phyloP scores from a whole-genome alignment of 2,888 invertebrate genomes.

The Parasteatoda lunata region DNA sequence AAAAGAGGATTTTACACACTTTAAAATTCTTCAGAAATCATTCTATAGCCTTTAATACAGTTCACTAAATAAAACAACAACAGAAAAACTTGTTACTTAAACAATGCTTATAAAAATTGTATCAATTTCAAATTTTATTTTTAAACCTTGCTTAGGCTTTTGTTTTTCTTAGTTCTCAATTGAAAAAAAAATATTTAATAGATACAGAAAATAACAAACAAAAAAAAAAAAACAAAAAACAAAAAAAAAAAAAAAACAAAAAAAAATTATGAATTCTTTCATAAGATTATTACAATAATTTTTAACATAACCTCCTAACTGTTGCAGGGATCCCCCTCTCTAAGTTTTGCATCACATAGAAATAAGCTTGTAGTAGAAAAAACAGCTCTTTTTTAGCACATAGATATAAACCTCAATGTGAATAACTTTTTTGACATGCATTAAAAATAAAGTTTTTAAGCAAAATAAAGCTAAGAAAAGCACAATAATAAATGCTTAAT shows the following conservation, averaged over 20 bases:
- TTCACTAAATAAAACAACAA: not conserved
- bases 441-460: no score
- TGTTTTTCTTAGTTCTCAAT: not conserved
- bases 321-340: no score
- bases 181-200: not conserved
- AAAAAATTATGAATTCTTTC: not conserved
- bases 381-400: no score
- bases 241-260: not conserved
- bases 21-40: not conserved
- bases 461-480: no score
- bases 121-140: no score
- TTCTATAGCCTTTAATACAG: not conserved
- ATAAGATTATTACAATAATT: no score
- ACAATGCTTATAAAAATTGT: not conserved
- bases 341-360: no score
- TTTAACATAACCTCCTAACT: no score
- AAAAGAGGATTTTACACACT: conserved; percentile 35
- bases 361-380: no score
- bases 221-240: not conserved
- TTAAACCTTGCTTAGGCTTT: not conserved
- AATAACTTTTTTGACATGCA: no score
- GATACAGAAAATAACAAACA: not conserved
- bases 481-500: no score
- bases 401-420: no score
- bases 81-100: not conserved